Conservation (phyloP, 1,140 invertebrate genomes). For the Chrysoperla carnea region DNA sequence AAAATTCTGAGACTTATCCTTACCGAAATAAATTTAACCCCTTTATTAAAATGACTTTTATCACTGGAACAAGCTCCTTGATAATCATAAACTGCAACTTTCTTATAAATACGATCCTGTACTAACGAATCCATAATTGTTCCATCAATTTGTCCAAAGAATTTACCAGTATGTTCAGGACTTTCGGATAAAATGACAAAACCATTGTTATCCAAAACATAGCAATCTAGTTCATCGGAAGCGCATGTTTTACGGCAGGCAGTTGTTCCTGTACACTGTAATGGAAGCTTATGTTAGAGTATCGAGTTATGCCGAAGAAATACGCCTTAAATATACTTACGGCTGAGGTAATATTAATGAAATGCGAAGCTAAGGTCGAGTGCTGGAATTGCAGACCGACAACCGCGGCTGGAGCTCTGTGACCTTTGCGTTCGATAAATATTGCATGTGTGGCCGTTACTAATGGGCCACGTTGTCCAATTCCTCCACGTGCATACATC, state of each 20-base stretch:
- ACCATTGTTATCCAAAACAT: conserved; percentile 82
- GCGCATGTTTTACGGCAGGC: conserved; percentile 68
- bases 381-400: conserved; percentile 77
- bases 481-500: conserved; percentile 7
- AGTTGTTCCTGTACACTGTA: conserved; percentile 49
- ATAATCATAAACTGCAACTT: conserved; percentile 71
- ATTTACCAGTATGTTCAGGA: conserved; percentile 63
- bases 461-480: conserved; percentile 35
- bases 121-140: conserved; percentile 87
- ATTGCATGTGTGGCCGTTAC: conserved; percentile 83
- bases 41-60: conserved; percentile 48
- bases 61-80: conserved; percentile 72
- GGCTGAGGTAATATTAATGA: conserved; percentile 69
- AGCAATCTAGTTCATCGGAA: conserved; percentile 74
- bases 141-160: conserved; percentile 88
- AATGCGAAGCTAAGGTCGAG: conserved; percentile 59
- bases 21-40: conserved; percentile 25
- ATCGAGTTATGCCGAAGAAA: conserved; percentile 1
- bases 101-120: conserved; percentile 75
- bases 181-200: conserved; percentile 85
- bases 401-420: conserved; percentile 74
- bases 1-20: too few relatives aligned
- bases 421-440: conserved; percentile 66
- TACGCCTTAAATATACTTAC: conserved; percentile 29
- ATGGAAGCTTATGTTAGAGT: conserved; percentile 7